Evolutionary conservation across 2,797 vertebrate species (phyloP), one percentile per base, ranked within the genome.

Genomic region (Gymnoscopelus braueri): DNA sequence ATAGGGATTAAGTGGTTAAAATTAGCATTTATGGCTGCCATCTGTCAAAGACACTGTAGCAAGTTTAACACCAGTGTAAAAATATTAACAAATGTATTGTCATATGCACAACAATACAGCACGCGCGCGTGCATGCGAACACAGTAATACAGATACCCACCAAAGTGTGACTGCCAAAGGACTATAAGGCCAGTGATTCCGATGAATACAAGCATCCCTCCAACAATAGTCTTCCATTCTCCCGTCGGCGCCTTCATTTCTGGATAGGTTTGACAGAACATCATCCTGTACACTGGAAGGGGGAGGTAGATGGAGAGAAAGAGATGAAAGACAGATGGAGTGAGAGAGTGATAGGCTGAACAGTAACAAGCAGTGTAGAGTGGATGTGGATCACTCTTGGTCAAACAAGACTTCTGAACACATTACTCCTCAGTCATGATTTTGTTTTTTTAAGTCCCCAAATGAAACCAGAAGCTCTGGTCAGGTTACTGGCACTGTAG

Each of bases 221-320:
- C 96, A 0, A 94, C 0, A 15, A 96, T 93, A 0, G 94, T 95
- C 86, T 96, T 96, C 96, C 95, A 97, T 65, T 97, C 94, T 0
- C 52, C 74, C 4, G 88, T 70, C 0, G 73, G 74, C 57, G 71
- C 78, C 67, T 88, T 95, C 94, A 96, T 96, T 88, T 97, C 95
- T 0, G 94, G 81, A 6, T 91, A 96, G 2, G 91, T 95, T 93
- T 70, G 26, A 3, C 77, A 67, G 88, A 95, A 97, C 69, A 67
- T 78, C 19, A 97, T 67, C 53, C 93, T 92, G 75, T 97, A 97
- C 85, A 97, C 96, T 96, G 84, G 13, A 15, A 63, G 24, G 9
- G 9, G 47, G 2, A 8, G 1, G 19, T 8, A 24, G 29, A 11
- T 10, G 9, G 4, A 4, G 32, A 23, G 13, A 56, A 48, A 29